Conservation (phyloP, 2,888 invertebrate species). For the Dinocampus coccinellae region DNA sequence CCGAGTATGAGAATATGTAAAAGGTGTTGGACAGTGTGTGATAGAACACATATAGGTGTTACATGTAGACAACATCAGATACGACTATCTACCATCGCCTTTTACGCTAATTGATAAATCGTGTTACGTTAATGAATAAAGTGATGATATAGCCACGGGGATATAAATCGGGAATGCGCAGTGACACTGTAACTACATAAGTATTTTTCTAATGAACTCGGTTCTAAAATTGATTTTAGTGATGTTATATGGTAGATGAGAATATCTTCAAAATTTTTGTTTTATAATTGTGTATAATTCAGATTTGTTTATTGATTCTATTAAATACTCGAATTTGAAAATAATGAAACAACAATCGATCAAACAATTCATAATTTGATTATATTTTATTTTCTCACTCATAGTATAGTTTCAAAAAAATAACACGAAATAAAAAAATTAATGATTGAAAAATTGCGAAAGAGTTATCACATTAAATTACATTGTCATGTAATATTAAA, state of each 20-base stretch:
- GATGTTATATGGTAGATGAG: too few species aligned
- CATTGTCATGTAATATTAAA: background rate
- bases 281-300: too few species aligned
- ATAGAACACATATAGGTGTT: constrained; percentile 7
- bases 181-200: background rate
- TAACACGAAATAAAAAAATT: too few species aligned
- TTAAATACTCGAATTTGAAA: background rate
- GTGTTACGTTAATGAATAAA: constrained; percentile 69
- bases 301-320: too few species aligned
- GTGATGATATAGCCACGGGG: constrained; percentile 48
- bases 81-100: constrained; percentile 68
- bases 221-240: background rate
- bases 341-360: too few species aligned
- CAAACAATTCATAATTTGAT: too few species aligned
- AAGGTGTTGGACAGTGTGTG: constrained; percentile 27
- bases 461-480: background rate
- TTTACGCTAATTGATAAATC: constrained; percentile 70
- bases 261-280: too few species aligned
- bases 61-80: constrained; percentile 60
- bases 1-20: constrained; percentile 5
- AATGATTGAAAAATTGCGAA: background rate
- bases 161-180: constrained; percentile 8
- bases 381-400: too few species aligned
- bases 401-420: too few species aligned
- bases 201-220: background rate